Base-by-base conservation (phyloP, 2,113 vertebrate genomes). In the Mesoclemmys tuberculata region DNA sequence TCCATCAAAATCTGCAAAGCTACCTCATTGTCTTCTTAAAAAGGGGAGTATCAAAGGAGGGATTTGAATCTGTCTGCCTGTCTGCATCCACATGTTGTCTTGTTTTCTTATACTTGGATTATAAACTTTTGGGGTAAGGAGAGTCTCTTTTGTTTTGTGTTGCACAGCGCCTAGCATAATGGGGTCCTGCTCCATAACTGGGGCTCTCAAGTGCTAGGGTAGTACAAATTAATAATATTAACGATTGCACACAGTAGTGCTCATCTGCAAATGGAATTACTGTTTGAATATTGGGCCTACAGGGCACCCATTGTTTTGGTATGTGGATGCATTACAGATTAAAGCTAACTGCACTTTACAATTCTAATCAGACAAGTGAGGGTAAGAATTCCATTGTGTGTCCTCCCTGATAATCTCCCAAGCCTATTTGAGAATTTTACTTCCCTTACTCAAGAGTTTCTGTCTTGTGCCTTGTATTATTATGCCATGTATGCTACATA, bases 181-280 rank as follows among this genome's bases (percentile, higher is more conserved):
- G 0, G 0, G 74, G 9, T 27, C 55, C 77, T 78, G 18, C 7
- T 27, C 82, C 41, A 61, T 38, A 58, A n/a, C 35, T 27, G 51
- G 46, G 27, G 74, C 35, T 77, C 31, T 13, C 44, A 71, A 26
- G 21, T 35, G 48, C 8, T 29, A 35, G 19, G 21, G 44, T 38
- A 49, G 26, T 26, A 82, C 44, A 54, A 51, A 46, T 48, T 82
- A 82, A n/a, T 56, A n/a, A 77, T 38, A 68, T 58, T n/a, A 31
- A 79, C n/a, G 26, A 35, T 29, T 31, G 54, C 10, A 8, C 29
- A 55, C 54, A 55, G 12, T 8, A 7, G 82, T 90, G 38, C 52
- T 78, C 11, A 2, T 21, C 38, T 93, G 52, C 85, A 35, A 91
- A 64, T 5, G 52, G 27, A 85, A 91, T 9, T 49, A 11, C 2